Conservation (phyloP, 2,888 invertebrate species). For the Agrochola macilenta region DNA sequence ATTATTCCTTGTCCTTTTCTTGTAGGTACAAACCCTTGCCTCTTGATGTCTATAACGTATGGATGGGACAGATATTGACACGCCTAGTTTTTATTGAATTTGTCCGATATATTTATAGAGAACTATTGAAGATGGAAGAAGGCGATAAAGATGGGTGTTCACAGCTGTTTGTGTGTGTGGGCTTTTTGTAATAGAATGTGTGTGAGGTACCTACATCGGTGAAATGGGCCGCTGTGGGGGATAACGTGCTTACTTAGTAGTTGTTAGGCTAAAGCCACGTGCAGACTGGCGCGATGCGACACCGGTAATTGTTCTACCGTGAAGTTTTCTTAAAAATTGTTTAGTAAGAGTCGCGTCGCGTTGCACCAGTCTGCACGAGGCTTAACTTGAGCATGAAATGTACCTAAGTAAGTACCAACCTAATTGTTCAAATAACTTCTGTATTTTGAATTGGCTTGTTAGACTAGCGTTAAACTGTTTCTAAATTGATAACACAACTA, state of each 20-base stretch:
- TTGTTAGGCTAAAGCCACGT: neutral
- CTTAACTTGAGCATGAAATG: neutral
- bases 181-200: constrained; percentile 48
- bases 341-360: too few species aligned
- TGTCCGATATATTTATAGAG: constrained; percentile 55
- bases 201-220: constrained; percentile 30
- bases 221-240: constrained; percentile 35
- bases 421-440: neutral
- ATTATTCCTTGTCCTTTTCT: constrained; percentile 35
- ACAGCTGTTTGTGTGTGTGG: constrained; percentile 54
- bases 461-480: neutral
- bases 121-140: constrained; percentile 39
- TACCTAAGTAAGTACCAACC: neutral
- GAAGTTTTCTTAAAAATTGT: too few species aligned
- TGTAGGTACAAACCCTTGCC: neutral
- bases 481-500: constrained; percentile 4
- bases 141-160: constrained; percentile 38
- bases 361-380: too few species aligned
- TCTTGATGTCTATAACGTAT: constrained; percentile 9
- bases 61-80: constrained; percentile 44
- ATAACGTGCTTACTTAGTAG: neutral
- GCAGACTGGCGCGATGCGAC: too few species aligned
- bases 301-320: too few species aligned
- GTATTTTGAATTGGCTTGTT: neutral
- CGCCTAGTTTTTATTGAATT: constrained; percentile 47